Percentiles rank a stretch among this genome's conserved stretches.
phyloP scores from a whole-genome alignment of 2,113 vertebrate genomes.

The Smithornis capensis region DNA sequence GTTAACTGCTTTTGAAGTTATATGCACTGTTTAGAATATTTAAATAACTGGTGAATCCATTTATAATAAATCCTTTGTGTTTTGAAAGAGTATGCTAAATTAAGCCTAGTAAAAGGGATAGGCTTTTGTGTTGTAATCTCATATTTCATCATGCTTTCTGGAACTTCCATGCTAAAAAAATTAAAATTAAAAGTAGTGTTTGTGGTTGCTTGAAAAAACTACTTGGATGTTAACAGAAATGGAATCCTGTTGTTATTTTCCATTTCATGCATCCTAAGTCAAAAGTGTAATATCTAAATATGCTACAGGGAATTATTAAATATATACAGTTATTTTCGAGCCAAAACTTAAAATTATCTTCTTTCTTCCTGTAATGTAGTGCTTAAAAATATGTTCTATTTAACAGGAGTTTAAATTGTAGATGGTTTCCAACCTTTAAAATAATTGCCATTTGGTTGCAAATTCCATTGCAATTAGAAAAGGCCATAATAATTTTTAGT shows the following conservation, averaged over 20 bases:
- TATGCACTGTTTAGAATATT: not conserved
- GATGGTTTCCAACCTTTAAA: not conserved
- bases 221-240: slow-evolving; percentile 5
- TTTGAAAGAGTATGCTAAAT: not conserved
- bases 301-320: slow-evolving; percentile 11
- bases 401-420: not conserved
- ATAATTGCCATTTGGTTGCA: slow-evolving; percentile 6
- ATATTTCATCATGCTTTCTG: not conserved
- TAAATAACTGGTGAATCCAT: not conserved
- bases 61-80: not conserved
- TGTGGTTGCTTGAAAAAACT: not conserved
- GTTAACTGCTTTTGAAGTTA: not conserved
- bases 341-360: not conserved
- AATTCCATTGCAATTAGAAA: slow-evolving; percentile 33
- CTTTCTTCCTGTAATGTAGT: not conserved
- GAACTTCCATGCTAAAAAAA: not conserved
- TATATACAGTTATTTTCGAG: not conserved
- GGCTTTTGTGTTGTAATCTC: not conserved
- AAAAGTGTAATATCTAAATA: slow-evolving; percentile 13
- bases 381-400: not conserved
- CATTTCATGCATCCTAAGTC: not conserved
- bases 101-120: not conserved
- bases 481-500: not conserved
- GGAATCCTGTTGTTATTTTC: not conserved
- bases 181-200: not conserved